Conservation (phyloP, 2,113 vertebrate species). For the Clupea harengus region DNA sequence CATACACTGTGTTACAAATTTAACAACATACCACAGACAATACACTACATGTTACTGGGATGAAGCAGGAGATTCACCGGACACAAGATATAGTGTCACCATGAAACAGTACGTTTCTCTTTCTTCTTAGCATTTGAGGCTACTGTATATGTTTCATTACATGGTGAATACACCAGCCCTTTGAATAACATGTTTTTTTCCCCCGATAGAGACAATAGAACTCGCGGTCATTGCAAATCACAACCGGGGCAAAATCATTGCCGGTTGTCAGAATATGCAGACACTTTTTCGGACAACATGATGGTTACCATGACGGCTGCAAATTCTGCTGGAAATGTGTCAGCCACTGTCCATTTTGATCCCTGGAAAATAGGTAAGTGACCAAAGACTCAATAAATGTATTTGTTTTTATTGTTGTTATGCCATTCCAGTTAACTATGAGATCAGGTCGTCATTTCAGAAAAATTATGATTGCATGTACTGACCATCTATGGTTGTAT, state of each 20-base stretch:
- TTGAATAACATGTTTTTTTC: not conserved
- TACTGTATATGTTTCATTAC: not conserved
- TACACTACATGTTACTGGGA: not conserved
- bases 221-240: not conserved
- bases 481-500: too few species aligned
- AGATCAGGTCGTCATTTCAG: too few species aligned
- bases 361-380: not conserved
- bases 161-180: too few species aligned
- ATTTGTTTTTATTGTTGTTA: too few species aligned
- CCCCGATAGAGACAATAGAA: not conserved
- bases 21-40: accelerated
- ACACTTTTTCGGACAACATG: not conserved
- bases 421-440: too few species aligned
- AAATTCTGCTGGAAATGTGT: not conserved
- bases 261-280: not conserved
- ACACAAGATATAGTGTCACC: not conserved
- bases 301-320: not conserved
- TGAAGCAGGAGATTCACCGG: not conserved
- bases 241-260: not conserved
- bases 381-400: not conserved
- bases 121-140: not conserved
- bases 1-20: not conserved
- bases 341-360: not conserved
- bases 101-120: not conserved
- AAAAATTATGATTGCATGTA: too few species aligned